Evolutionary conservation across 2,113 vertebrate species (phyloP).

Genomic region (Garra rufa): DNA sequence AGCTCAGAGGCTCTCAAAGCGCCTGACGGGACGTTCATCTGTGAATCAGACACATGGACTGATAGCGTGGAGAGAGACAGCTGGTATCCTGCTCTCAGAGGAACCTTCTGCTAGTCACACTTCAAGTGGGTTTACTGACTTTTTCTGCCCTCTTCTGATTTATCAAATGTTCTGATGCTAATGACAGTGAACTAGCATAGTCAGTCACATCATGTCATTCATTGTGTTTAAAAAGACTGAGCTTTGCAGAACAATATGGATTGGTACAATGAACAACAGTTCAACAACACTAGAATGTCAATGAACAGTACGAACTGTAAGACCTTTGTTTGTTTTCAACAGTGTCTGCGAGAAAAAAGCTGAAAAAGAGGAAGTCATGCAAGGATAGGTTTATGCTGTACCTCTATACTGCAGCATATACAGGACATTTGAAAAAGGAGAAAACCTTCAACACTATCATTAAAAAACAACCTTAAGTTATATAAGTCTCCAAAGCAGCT

Average conservation of each 20-base stretch:
- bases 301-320: background rate
- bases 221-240: background rate
- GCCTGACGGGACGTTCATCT: background rate
- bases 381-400: background rate
- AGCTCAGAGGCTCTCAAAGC: conserved; percentile 17
- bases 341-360: background rate
- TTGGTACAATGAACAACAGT: background rate
- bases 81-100: conserved; percentile 27
- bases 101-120: conserved; percentile 26
- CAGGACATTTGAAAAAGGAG: background rate
- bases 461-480: conserved; percentile 10
- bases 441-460: background rate
- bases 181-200: background rate
- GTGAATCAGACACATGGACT: background rate
- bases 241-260: background rate
- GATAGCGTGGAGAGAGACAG: conserved; percentile 6
- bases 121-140: background rate
- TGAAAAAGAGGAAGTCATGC: background rate
- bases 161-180: background rate
- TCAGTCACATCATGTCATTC: background rate
- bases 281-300: conserved; percentile 1
- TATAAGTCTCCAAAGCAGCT: background rate
- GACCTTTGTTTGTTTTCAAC: conserved; percentile 4
- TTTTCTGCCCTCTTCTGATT: conserved; percentile 4
- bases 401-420: background rate